phyloP scores from a whole-genome alignment of 2,113 vertebrate species.

The Acanthochromis polyacanthus region DNA sequence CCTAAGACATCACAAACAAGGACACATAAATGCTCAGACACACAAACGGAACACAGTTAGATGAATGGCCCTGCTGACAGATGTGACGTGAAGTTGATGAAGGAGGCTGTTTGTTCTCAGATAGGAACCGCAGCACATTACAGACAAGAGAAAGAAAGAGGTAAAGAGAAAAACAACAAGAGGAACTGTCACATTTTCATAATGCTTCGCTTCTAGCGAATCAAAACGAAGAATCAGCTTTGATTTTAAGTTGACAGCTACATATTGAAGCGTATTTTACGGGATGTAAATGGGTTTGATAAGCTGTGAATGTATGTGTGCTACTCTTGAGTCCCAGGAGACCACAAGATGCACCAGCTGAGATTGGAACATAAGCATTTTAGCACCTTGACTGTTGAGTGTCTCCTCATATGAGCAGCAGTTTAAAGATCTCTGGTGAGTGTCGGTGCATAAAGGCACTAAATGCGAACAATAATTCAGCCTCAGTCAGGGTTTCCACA shows the following conservation, averaged over 20 bases:
- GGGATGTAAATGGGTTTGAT: conserved; percentile 1
- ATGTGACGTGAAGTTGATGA: conserved; percentile 32
- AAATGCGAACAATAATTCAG: neutral
- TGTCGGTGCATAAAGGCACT: neutral
- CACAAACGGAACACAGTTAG: neutral
- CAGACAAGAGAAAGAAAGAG: neutral
- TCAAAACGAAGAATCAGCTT: neutral
- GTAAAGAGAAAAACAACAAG: conserved; percentile 1
- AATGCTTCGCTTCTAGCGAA: neutral
- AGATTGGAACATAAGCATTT: neutral
- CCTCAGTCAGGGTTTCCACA: neutral
- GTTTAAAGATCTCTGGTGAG: neutral
- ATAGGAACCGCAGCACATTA: conserved; percentile 16
- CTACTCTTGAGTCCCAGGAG: neutral
- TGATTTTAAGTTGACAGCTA: neutral
- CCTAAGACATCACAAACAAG: neutral
- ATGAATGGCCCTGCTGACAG: conserved; percentile 35
- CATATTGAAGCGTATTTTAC: neutral
- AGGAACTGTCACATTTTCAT: conserved; percentile 6
- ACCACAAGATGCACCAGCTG: neutral
- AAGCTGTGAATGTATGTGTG: neutral
- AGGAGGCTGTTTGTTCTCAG: conserved; percentile 21
- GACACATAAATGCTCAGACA: neutral
- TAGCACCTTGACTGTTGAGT: neutral
- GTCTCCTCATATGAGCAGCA: neutral